Evolutionary conservation across 2,888 invertebrate genomes (phyloP).

Genomic region (Trissolcus brochymenae): DNA sequence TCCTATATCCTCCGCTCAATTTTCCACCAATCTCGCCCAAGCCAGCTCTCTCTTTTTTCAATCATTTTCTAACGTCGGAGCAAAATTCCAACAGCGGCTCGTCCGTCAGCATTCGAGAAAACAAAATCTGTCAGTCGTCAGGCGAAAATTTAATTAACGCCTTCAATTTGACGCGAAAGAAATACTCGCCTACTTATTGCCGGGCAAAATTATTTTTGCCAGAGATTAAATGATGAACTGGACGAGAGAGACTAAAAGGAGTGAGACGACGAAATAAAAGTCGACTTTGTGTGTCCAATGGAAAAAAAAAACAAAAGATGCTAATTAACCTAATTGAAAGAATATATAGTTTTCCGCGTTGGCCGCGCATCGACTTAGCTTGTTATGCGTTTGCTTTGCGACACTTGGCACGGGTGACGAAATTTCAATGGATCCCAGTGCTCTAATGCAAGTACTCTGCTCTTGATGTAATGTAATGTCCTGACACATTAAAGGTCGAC

Average conservation of each 20-base stretch:
- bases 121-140: slow-evolving; percentile 6
- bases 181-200: slow-evolving; percentile 23
- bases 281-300: neutral
- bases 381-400: slow-evolving; percentile 32
- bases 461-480: slow-evolving; percentile 60
- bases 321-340: slow-evolving; percentile 55
- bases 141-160: slow-evolving; percentile 26
- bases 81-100: slow-evolving; percentile 7
- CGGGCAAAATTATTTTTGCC: slow-evolving; percentile 21
- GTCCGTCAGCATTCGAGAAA: slow-evolving; percentile 4
- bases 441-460: slow-evolving; percentile 58
- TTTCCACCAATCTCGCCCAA: slow-evolving; percentile 35
- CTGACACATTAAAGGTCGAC: slow-evolving; percentile 60
- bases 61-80: slow-evolving; percentile 28
- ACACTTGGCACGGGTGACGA: slow-evolving; percentile 58
- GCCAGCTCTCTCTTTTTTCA: slow-evolving; percentile 6
- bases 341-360: slow-evolving; percentile 44
- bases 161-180: slow-evolving; percentile 28
- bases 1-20: slow-evolving; percentile 19
- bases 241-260: neutral
- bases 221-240: slow-evolving; percentile 10
- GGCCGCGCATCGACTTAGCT: slow-evolving; percentile 28
- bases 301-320: slow-evolving; percentile 33
- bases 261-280: neutral
- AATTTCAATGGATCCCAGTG: slow-evolving; percentile 56